A percentile compares a stretch with the other conserved stretches of the same genome.
Conservation (phyloP, 92 coral and sea anemone species). For the Paramuricea clavata region DNA sequence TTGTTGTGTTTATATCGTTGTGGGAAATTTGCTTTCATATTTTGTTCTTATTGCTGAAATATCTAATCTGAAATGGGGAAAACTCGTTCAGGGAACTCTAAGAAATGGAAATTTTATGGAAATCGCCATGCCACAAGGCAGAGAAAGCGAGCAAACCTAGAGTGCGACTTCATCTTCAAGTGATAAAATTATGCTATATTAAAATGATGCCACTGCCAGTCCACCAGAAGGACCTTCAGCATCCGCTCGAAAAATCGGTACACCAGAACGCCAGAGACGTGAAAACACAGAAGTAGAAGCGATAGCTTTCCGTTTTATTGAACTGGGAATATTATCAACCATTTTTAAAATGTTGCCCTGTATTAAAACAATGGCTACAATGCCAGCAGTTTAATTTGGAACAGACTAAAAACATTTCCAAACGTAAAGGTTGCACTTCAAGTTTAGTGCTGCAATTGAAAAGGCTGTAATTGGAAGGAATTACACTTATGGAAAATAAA, state of each 20-base stretch:
- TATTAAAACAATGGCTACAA: no score
- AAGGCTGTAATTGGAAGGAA: conserved; percentile 21
- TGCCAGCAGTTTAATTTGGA: not conserved
- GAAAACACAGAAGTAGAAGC: not conserved
- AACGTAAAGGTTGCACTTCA: conserved; percentile 53
- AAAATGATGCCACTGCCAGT: not conserved
- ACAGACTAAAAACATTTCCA: conserved; percentile 9
- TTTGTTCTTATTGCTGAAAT: not conserved
- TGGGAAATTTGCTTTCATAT: not conserved
- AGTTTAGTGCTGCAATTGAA: conserved; percentile 11
- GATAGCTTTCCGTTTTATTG: conserved; percentile 27
- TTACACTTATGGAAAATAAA: conserved; percentile 12
- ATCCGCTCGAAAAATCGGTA: conserved; percentile 25
- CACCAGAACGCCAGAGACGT: not conserved
- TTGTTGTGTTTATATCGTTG: not conserved
- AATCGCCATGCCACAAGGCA: conserved; percentile 28
- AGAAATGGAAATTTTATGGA: conserved; percentile 38
- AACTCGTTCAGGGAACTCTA: conserved; percentile 23
- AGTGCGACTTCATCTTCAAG: not conserved
- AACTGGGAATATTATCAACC: conserved; percentile 4
- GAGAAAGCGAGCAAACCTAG: not conserved
- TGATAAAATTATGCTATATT: no score
- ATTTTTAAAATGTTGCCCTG: conserved; percentile 19
- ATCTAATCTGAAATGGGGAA: not conserved
- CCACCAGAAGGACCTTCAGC: not conserved